These are phyloP conservation scores for Notamacropus eugenii DNA, from an alignment of 2,797 vertebrate species.

Conservation along the genomic window DNA sequence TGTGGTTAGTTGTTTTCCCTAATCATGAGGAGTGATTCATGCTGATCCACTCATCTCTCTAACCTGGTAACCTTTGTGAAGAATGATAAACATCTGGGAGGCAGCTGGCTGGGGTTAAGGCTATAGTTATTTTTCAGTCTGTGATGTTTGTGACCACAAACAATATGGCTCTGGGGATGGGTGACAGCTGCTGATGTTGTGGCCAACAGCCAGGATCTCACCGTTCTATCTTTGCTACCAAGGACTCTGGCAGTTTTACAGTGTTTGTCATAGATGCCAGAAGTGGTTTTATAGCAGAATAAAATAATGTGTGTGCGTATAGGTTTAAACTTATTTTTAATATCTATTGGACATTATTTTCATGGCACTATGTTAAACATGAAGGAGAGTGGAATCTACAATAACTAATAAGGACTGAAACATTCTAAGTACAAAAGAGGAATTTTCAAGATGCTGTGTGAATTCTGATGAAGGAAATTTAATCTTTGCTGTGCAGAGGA, in stretches of 20 bases:
- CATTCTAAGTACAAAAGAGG: neutral
- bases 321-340: neutral
- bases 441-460: neutral
- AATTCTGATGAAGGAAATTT: neutral
- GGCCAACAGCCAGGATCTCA: neutral
- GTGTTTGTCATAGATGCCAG: neutral
- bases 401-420: neutral
- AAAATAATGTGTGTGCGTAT: neutral
- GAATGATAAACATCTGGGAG: neutral
- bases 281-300: neutral
- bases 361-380: neutral
- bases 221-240: neutral
- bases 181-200: slow-evolving; percentile 29
- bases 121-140: neutral
- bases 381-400: neutral
- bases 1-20: neutral
- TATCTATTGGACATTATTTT: neutral
- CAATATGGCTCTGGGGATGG: neutral
- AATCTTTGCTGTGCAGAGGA: neutral
- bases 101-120: neutral
- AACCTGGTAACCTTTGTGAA: neutral
- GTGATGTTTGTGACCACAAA: neutral
- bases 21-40: neutral
- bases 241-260: slow-evolving; percentile 3
- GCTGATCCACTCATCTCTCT: neutral